Base-by-base conservation (phyloP, 2,888 invertebrate species). In the Aspidiotus rigidus region DNA sequence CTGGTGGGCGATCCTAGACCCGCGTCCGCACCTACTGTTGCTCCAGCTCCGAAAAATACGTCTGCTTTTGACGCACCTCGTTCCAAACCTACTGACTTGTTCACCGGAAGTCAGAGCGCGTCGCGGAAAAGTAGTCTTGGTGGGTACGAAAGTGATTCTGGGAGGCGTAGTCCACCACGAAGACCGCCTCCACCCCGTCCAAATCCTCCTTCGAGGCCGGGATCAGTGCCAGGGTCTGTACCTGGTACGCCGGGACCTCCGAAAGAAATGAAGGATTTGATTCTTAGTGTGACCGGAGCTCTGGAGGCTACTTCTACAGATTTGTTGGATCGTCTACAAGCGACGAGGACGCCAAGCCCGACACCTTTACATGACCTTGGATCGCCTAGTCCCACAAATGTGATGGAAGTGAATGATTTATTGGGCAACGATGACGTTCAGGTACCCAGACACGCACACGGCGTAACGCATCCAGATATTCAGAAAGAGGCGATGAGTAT, bases 241-340 rank as follows among this genome's bases (percentile, higher is more conserved):
- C 28, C 28, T 28, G 28, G 28, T 28, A 28, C 28, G 28, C 83
- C 85, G 15, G 85, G 86, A 7, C 83, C 88, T 28, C 85, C 88
- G 0, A 84, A 86, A 72, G 89, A 90, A 78, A 93, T 93, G 0
- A 90, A 92, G 79, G 90, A 91, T 76, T 80, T 93, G 28, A 86
- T 93, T 62, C 83, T 88, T 73, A 89, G 89, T 44, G 92, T 93
- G 1, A 91, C 93, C 53, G 92, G 90, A 2, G 90, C 90, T 69
- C 85, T 93, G 86, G 91, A 93, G 76, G 89, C 90, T 63, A 89
- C 91, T 0, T 92, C 92, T 74, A 87, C 89, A 6, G 88, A 90
- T 76, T 79, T 93, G 66, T 78, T 93, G 69, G 90, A 91, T 74
- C 85, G 91, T 71, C 84, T 92, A 71, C 89, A 91, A 64, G 89